Evolutionary conservation across 2,888 invertebrate species (phyloP).

Genomic region (Troglohyphantes excavatus): DNA sequence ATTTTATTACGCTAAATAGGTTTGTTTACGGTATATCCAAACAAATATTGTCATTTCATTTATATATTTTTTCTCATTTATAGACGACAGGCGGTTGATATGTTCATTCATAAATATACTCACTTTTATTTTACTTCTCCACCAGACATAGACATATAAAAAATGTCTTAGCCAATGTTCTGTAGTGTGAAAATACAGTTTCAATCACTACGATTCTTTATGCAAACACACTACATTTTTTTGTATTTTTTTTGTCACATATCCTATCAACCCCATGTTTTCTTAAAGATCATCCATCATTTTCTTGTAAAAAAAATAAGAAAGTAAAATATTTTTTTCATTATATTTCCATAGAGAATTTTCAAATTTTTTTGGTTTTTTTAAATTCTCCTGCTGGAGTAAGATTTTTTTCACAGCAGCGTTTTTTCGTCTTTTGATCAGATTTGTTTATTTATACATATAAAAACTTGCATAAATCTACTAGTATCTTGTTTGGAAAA

Average conservation of each 20-base stretch:
- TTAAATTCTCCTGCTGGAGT: not conserved
- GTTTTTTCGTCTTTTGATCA: not conserved
- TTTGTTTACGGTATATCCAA: no score
- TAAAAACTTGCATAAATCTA: no score
- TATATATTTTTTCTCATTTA: no score
- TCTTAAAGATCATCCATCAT: slow-evolving; percentile 71
- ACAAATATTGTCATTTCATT: no score
- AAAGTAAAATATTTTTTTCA: slow-evolving; percentile 25
- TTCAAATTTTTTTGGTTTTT: not conserved
- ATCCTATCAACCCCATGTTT: slow-evolving; percentile 46
- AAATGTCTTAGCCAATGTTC: no score
- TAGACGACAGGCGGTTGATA: no score
- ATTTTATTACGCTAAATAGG: no score
- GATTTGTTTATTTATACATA: slow-evolving; percentile 2
- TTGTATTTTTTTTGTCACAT: slow-evolving; percentile 47
- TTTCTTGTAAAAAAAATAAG: slow-evolving; percentile 7
- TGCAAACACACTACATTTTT: slow-evolving; percentile 67
- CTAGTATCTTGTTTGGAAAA: not conserved
- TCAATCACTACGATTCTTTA: no score
- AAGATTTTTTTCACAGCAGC: not conserved
- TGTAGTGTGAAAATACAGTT: slow-evolving; percentile 58
- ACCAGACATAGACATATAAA: no score
- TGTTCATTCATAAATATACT: no score
- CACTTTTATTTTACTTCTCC: no score
- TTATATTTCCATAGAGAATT: no score